Evolutionary conservation across 1,140 invertebrate species (phyloP).

Genomic region (Atta cephalotes): DNA sequence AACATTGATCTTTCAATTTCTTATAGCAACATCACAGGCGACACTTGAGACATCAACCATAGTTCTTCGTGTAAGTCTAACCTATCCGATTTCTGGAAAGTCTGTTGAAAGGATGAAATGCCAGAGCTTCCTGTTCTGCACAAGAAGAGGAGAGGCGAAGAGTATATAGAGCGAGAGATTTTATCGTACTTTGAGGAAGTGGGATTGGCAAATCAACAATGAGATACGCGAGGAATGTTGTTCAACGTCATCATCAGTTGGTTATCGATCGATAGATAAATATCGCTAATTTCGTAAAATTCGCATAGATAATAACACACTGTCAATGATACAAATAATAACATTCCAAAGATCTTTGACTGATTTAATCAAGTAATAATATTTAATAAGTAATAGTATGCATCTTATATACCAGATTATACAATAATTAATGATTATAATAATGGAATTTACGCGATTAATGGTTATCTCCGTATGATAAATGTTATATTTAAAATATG

Average conservation of each 20-base stretch:
- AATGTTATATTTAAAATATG: too few relatives aligned
- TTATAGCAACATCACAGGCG: neutral
- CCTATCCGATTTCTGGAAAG: conserved; percentile 48
- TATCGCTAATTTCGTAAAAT: conserved; percentile 3
- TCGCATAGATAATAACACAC: neutral
- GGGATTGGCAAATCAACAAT: neutral
- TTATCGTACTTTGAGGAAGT: conserved; percentile 30
- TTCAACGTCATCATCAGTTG: neutral
- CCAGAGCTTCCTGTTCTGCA: conserved; percentile 18
- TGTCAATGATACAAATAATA: neutral
- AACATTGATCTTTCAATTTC: neutral
- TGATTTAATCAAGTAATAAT: neutral
- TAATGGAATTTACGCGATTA: too few relatives aligned
- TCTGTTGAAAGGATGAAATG: conserved; percentile 49
- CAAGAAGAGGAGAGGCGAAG: neutral
- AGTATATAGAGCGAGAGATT: neutral
- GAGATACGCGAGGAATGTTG: conserved; percentile 7
- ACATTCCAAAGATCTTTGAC: neutral
- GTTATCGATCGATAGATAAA: neutral
- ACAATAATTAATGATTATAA: too few relatives aligned
- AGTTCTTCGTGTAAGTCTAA: conserved; percentile 39
- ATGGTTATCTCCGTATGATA: too few relatives aligned
- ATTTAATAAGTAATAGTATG: neutral
- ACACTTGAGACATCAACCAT: conserved; percentile 34
- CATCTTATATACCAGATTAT: neutral